Percentiles rank a stretch among this genome's conserved stretches.
These are phyloP conservation scores for Pluvianellus socialis DNA, from an alignment of 2,113 vertebrate species.

Conservation along the genomic window DNA sequence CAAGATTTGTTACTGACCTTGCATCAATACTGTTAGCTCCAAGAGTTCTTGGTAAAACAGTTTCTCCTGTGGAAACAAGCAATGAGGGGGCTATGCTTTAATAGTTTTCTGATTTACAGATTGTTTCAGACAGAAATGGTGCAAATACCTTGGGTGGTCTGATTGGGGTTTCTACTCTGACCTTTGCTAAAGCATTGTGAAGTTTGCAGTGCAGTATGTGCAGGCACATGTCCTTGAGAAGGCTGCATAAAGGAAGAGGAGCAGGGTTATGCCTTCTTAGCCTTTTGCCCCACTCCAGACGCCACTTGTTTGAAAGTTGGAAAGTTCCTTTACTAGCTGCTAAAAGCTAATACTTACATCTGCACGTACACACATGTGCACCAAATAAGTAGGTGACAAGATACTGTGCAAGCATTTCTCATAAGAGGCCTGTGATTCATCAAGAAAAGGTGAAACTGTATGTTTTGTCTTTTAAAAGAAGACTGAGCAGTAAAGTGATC, in stretches of 20 bases:
- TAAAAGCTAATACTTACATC: neutral
- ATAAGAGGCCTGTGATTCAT: neutral
- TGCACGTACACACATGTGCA: rapidly evolving
- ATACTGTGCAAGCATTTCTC: neutral
- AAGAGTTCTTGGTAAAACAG: neutral
- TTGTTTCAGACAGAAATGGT: neutral
- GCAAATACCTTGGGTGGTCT: neutral
- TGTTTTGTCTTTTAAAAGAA: neutral
- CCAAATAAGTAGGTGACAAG: neutral
- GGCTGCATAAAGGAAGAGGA: neutral
- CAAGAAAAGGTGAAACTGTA: neutral
- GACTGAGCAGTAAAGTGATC: neutral
- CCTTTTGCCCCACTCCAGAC: neutral
- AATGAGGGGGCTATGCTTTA: neutral
- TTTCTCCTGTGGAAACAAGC: neutral
- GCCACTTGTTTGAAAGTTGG: neutral
- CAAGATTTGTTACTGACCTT: neutral
- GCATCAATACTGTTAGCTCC: neutral
- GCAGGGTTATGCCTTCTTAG: neutral
- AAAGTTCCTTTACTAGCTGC: neutral
- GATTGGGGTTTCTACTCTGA: neutral
- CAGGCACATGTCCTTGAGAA: neutral
- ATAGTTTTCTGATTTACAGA: neutral
- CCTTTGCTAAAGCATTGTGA: neutral
- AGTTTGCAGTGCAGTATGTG: neutral